phyloP scores from a whole-genome alignment of 2,888 invertebrate genomes.

The Celastrina argiolus region DNA sequence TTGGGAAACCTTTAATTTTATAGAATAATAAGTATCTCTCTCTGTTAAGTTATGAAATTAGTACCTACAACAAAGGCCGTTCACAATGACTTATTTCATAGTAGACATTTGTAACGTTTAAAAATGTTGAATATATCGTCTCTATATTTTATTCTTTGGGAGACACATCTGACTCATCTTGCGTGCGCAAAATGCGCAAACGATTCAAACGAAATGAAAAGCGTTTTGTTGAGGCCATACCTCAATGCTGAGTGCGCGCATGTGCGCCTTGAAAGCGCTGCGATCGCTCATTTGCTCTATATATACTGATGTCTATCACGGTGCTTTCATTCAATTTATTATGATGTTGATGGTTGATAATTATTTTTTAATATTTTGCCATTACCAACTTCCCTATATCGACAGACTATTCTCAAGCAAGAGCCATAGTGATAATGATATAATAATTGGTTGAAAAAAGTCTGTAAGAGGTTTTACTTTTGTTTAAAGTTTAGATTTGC shows the following conservation, averaged over 20 bases:
- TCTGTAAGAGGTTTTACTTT: too few species aligned
- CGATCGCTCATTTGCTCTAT: conserved; percentile 58
- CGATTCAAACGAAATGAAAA: conserved; percentile 73
- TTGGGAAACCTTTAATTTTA: too few species aligned
- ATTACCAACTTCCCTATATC: background rate
- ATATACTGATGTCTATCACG: conserved; percentile 54
- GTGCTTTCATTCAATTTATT: conserved; percentile 22
- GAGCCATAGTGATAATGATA: too few species aligned
- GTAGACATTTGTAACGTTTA: too few species aligned
- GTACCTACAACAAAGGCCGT: too few species aligned
- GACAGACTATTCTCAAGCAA: too few species aligned
- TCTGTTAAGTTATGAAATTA: too few species aligned
- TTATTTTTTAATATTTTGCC: background rate
- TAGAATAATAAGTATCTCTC: too few species aligned
- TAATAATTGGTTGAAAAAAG: too few species aligned
- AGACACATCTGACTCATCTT: conserved; percentile 46
- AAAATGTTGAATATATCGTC: background rate
- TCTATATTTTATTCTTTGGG: conserved; percentile 34
- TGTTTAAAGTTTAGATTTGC: too few species aligned
- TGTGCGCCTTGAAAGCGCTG: conserved; percentile 65
- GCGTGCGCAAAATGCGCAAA: conserved; percentile 48
- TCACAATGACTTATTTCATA: too few species aligned
- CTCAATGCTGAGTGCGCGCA: conserved; percentile 54
- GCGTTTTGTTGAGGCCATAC: conserved; percentile 64
- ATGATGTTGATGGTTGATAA: background rate